Conservation (phyloP, 2,888 invertebrate genomes). For the Aproaerema taeniolella region DNA sequence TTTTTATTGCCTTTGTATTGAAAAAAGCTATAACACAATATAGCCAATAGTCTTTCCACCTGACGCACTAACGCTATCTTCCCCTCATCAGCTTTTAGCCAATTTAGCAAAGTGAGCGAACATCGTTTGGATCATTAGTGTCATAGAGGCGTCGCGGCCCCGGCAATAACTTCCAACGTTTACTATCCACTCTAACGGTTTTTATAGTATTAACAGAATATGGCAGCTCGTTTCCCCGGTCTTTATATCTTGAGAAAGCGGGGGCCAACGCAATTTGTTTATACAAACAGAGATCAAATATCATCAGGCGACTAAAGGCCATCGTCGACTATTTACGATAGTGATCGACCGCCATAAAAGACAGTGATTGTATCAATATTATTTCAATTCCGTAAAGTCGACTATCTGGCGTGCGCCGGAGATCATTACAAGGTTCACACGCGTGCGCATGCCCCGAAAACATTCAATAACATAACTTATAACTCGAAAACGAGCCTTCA, state of each 20-base stretch:
- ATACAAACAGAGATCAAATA: slow-evolving; percentile 32
- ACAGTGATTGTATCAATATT: slow-evolving; percentile 47
- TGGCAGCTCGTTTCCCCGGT: slow-evolving; percentile 38
- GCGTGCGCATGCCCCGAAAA: slow-evolving; percentile 47
- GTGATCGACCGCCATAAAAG: slow-evolving; percentile 38
- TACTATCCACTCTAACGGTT: slow-evolving; percentile 36
- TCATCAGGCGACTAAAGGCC: slow-evolving; percentile 32
- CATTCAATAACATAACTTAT: slow-evolving; percentile 73
- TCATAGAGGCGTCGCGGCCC: slow-evolving; percentile 38
- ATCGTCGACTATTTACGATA: slow-evolving; percentile 37
- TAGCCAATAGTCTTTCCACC: slow-evolving; percentile 37
- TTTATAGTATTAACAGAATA: slow-evolving; percentile 41
- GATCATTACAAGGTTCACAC: slow-evolving; percentile 54
- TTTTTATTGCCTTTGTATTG: slow-evolving; percentile 71
- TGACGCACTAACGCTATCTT: slow-evolving; percentile 34
- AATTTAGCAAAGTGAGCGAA: slow-evolving; percentile 48
- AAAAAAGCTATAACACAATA: slow-evolving; percentile 51
- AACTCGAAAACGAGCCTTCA: slow-evolving; percentile 66
- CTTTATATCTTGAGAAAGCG: too few species aligned
- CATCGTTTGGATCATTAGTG: slow-evolving; percentile 39
- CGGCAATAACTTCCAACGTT: slow-evolving; percentile 37
- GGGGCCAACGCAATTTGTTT: slow-evolving; percentile 31
- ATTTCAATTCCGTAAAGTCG: slow-evolving; percentile 46
- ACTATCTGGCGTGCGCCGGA: slow-evolving; percentile 40
- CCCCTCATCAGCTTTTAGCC: slow-evolving; percentile 22